phyloP scores from a whole-genome alignment of 1,140 invertebrate genomes.

The Drosophila bipectinata region DNA sequence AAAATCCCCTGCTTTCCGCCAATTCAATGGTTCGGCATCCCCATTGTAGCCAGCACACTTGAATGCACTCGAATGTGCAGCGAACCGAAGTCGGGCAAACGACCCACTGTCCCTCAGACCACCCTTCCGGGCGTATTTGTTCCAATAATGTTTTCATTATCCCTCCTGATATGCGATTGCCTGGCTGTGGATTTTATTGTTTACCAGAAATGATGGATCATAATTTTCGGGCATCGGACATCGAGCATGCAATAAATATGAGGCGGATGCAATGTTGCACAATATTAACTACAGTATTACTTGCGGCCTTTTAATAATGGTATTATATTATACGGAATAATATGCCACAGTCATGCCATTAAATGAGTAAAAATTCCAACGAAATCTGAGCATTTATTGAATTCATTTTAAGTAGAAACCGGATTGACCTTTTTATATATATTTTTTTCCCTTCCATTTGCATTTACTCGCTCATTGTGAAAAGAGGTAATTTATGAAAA shows the following conservation, averaged over 20 bases:
- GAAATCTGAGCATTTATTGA: constrained; percentile 65
- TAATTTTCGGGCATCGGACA: neutral
- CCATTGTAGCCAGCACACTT: constrained; percentile 54
- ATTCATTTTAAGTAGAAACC: constrained; percentile 57
- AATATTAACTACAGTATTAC: constrained; percentile 1
- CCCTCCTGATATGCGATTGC: constrained; percentile 32
- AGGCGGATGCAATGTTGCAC: neutral
- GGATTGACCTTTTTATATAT: constrained; percentile 19
- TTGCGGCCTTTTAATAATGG: constrained; percentile 9
- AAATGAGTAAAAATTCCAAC: neutral
- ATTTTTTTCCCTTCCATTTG: neutral
- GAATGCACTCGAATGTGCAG: constrained; percentile 68
- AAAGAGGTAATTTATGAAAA: constrained; percentile 75
- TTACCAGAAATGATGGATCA: neutral
- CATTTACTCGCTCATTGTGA: constrained; percentile 19
- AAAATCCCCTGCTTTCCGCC: constrained; percentile 15
- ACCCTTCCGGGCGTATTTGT: constrained; percentile 24
- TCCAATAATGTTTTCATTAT: constrained; percentile 52
- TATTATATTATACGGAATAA: neutral
- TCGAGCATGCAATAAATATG: neutral
- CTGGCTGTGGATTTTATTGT: constrained; percentile 19
- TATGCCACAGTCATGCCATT: neutral
- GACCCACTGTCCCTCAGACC: constrained; percentile 27
- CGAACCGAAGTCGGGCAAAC: constrained; percentile 55
- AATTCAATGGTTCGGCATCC: constrained; percentile 5